Percentiles rank a stretch among this genome's conserved stretches.
These are phyloP conservation scores for Theristus sp. DNA, from an alignment of 2,888 invertebrate species.

Conservation along the genomic window DNA sequence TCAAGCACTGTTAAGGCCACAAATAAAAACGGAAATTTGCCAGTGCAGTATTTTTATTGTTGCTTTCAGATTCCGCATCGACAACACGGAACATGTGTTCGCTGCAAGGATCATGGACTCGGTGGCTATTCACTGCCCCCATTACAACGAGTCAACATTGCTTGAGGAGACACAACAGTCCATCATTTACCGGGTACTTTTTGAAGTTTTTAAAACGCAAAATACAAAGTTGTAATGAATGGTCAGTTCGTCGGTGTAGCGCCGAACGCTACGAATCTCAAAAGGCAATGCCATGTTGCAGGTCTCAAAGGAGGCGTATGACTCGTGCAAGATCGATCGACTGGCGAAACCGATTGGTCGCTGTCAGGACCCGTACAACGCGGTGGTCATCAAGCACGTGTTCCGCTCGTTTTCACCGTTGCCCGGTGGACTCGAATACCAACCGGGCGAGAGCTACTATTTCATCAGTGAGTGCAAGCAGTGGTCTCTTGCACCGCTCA, in stretches of 20 bases:
- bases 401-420: not conserved
- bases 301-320: not conserved
- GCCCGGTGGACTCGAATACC: not conserved
- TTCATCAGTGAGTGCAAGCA: slow-evolving; percentile 5
- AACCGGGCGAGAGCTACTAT: not conserved
- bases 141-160: not conserved
- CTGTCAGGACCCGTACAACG: not conserved
- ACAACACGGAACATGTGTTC: not conserved
- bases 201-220: too few relatives aligned
- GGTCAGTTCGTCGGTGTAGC: too few relatives aligned
- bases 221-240: too few relatives aligned
- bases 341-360: not conserved
- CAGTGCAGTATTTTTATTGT: too few relatives aligned
- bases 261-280: too few relatives aligned
- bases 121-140: not conserved
- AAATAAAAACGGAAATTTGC: not conserved
- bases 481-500: too few relatives aligned
- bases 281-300: too few relatives aligned
- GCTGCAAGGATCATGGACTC: not conserved
- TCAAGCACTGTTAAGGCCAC: too few relatives aligned
- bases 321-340: not conserved
- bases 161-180: not conserved
- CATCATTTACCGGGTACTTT: not conserved
- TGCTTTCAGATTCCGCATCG: not conserved
- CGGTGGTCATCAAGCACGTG: not conserved